These are phyloP conservation scores for Prenolepis imparis DNA, from an alignment of 2,888 invertebrate genomes.

Conservation along the genomic window DNA sequence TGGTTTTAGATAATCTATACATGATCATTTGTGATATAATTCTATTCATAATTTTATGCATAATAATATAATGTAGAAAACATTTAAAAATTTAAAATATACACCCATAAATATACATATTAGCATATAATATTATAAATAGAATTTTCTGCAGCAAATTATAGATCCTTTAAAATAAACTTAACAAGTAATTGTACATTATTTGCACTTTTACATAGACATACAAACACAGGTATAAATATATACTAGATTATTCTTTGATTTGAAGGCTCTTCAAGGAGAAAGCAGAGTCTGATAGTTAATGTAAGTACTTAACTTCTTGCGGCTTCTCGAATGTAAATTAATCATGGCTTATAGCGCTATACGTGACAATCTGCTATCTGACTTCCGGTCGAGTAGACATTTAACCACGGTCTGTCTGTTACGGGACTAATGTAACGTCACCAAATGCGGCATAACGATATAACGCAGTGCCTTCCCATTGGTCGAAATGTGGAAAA, in stretches of 20 bases:
- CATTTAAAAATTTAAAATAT: neutral
- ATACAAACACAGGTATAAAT: neutral
- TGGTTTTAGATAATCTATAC: neutral
- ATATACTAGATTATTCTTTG: neutral
- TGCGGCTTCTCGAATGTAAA: conserved; percentile 26
- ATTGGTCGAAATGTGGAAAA: conserved; percentile 60
- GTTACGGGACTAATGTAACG: conserved; percentile 78
- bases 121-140: neutral
- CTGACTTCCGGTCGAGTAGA: conserved; percentile 72
- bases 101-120: neutral
- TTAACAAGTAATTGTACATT: neutral
- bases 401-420: conserved; percentile 74
- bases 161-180: neutral
- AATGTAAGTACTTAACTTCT: conserved; percentile 21
- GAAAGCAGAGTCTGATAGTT: neutral
- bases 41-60: neutral
- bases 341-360: conserved; percentile 61
- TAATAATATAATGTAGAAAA: neutral
- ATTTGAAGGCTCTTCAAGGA: neutral
- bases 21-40: neutral
- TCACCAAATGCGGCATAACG: conserved; percentile 69
- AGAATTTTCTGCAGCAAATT: neutral
- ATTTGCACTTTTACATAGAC: neutral
- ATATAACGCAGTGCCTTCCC: conserved; percentile 62
- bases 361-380: conserved; percentile 73